Percentiles rank a stretch among this genome's conserved stretches.
Evolutionary conservation across 1,140 invertebrate genomes (phyloP).

Genomic region (Pectinophora gossypiella): DNA sequence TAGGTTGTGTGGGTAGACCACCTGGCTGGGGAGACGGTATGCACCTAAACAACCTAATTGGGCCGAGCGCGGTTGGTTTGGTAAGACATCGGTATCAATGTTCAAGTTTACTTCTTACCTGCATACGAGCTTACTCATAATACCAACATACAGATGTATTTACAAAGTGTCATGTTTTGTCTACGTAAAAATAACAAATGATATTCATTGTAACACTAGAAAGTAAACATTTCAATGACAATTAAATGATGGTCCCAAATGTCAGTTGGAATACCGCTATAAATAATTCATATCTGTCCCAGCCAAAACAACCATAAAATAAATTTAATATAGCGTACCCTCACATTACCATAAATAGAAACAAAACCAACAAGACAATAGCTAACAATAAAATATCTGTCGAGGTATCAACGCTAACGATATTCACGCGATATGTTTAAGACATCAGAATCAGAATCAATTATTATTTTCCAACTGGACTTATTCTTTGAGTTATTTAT

Average conservation of each 20-base stretch:
- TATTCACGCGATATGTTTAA: constrained; percentile 50
- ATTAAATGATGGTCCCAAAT: not conserved
- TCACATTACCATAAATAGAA: not conserved
- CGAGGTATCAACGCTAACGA: constrained; percentile 3
- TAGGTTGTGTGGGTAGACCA: not conserved
- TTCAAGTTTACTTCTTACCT: too few species aligned
- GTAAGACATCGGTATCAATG: not conserved
- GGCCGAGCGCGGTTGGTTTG: not conserved
- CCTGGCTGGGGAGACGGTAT: not conserved
- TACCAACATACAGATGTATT: too few species aligned
- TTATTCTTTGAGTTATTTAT: constrained; percentile 69
- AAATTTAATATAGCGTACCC: not conserved
- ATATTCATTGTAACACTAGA: too few species aligned
- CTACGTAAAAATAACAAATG: too few species aligned
- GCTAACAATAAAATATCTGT: constrained; percentile 1
- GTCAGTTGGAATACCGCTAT: not conserved
- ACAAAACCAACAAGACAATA: not conserved
- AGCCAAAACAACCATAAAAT: not conserved
- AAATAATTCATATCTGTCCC: not conserved
- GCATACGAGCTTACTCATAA: too few species aligned
- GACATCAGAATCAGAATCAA: constrained; percentile 72
- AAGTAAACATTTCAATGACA: too few species aligned
- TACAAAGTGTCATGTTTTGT: too few species aligned
- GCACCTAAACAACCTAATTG: not conserved
- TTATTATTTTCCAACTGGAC: constrained; percentile 61